Evolutionary conservation across 2,797 vertebrate species (phyloP), one percentile per base, ranked within the genome.

Genomic region (Rhyacichthys aspro): DNA sequence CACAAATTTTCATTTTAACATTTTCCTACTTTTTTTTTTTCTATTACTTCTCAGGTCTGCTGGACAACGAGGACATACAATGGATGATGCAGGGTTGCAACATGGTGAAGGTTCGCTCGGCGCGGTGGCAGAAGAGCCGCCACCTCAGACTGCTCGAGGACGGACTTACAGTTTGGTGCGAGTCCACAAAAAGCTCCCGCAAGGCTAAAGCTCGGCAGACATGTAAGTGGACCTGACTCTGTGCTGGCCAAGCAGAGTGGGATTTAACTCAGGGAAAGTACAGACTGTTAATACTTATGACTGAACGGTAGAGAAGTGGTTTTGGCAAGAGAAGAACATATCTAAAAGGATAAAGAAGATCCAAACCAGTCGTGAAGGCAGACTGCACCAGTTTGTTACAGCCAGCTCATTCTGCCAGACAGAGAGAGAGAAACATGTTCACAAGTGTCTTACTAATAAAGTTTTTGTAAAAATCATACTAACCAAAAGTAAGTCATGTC

Each of bases 141-240:
- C 78, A 76, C 59, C 92, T 96, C 82, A 86, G 85, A 38, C 92
- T 99, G 64, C 92, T 97, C 81, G 96, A 98, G 70, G 97, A 98
- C 0, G 93, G 95, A 3, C 84, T 94, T 58, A 96, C 95, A 0
- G 88, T 99, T 66, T 95, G 95, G 95, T 96, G 94, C 3, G 93
- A 98, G 84, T 91, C 95, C 64, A 90, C 83, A 55, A 94, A 93
- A 78, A 90, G 90, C 67, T 89, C 92, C 28, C 54, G 87, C 28
- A 94, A 77, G 52, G 80, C 90, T 17, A 93, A 90, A 33, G 92
- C 92, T 55, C 86, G 91, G 74, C 94, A 93, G 81, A 94, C 94
- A 61, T 98, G 97, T 98, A 11, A 28, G 23, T 28, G 23, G 4
- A 11, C 1, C 43, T 14, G 38, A 39, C 38, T 39, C 2, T 39